Evolutionary conservation across 64 coral and sea anemone species (phyloP).

Genomic region (Actinia tenebrosa): DNA sequence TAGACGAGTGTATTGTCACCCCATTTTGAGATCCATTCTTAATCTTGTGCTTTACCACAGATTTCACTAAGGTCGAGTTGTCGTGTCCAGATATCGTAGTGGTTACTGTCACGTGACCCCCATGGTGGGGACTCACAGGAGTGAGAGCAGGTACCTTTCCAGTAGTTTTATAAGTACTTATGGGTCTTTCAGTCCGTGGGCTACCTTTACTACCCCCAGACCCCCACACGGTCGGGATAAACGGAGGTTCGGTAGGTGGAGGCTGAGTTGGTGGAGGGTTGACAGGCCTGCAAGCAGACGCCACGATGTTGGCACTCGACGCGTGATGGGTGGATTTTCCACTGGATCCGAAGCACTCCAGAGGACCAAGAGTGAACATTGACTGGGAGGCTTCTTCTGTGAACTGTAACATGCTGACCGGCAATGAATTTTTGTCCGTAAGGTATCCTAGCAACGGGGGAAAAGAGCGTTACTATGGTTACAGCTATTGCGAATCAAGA

Average conservation of each 20-base stretch:
- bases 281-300: conserved; percentile 54
- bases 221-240: conserved; percentile 18
- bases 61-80: conserved; percentile 78
- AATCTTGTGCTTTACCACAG: conserved; percentile 68
- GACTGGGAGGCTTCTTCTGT: conserved; percentile 54
- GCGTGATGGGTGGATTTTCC: not conserved
- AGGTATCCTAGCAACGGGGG: conserved; percentile 58
- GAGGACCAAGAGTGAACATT: conserved; percentile 72
- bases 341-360: conserved; percentile 69
- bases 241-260: conserved; percentile 24
- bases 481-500: too few relatives aligned
- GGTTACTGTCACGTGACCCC: conserved; percentile 75
- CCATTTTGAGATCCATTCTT: conserved; percentile 44
- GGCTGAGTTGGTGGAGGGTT: conserved; percentile 73
- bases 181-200: conserved; percentile 14
- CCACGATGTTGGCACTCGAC: conserved; percentile 52
- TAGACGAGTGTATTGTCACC: conserved; percentile 53
- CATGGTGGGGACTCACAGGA: not conserved
- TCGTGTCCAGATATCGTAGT: conserved; percentile 76
- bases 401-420: conserved; percentile 70
- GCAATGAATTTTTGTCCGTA: conserved; percentile 56
- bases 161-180: not conserved
- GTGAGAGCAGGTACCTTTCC: not conserved
- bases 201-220: conserved; percentile 23
- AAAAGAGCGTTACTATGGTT: too few relatives aligned